These are phyloP conservation scores for Sitodiplosis mosellana DNA, from an alignment of 1,140 invertebrate genomes.

Conservation along the genomic window DNA sequence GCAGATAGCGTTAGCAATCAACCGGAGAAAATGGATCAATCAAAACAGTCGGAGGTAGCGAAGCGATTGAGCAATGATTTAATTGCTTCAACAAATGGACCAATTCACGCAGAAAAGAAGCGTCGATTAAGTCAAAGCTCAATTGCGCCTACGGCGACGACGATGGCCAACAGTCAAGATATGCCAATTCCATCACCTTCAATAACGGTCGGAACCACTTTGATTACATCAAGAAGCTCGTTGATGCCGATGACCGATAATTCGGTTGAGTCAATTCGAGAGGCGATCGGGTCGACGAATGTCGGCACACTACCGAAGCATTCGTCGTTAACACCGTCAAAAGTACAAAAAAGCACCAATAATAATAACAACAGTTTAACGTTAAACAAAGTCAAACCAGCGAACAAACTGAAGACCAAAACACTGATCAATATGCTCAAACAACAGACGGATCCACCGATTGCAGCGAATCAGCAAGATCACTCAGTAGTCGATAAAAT, in stretches of 20 bases:
- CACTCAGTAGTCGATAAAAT: not conserved
- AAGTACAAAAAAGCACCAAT: slow-evolving; percentile 19
- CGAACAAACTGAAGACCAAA: not conserved
- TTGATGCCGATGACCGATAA: not conserved
- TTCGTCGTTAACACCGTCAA: slow-evolving; percentile 18
- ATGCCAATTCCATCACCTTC: not conserved
- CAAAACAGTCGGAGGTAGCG: not conserved
- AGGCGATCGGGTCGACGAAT: slow-evolving; percentile 39
- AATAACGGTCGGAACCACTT: not conserved
- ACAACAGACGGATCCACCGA: not conserved
- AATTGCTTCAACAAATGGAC: slow-evolving; percentile 18
- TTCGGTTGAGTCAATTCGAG: not conserved
- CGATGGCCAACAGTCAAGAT: not conserved
- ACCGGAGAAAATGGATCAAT: not conserved
- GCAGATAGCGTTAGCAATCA: not conserved
- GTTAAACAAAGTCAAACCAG: not conserved
- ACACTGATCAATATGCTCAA: not conserved
- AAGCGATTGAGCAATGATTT: slow-evolving; percentile 4
- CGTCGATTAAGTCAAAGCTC: slow-evolving; percentile 28
- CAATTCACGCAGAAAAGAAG: slow-evolving; percentile 31
- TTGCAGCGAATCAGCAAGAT: no score
- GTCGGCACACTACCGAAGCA: slow-evolving; percentile 33
- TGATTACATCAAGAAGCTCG: not conserved
- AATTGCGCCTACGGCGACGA: not conserved
- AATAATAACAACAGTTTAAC: slow-evolving; percentile 2